Base-by-base conservation (phyloP, 2,888 invertebrate genomes). In the Heliconius ethilla region DNA sequence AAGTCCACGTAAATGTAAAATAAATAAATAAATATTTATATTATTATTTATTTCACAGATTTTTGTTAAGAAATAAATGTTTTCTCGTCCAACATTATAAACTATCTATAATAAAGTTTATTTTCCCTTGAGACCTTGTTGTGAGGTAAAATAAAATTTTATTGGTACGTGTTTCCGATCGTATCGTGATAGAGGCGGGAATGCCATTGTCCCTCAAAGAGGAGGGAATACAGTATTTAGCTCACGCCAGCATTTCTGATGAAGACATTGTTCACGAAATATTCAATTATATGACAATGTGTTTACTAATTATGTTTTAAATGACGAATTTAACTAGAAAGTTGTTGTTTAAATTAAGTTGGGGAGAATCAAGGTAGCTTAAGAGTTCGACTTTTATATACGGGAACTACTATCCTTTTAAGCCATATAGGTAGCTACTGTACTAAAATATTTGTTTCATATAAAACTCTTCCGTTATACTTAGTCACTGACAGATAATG, bases 201-300 rank as follows among this genome's bases (percentile, higher is more conserved):
- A 87, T 87, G 84, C 83, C 81, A 87, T 87, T 87, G 87, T 87
- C 85, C 82, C 77, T 80, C 84, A 87, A 86, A 87, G 86, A 86
- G 86, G 85, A 83, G 84, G 85, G 85, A 84, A 83, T 78, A 79
- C 76, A 76, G 78, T 82, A 76, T 82, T 85, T 85, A 86, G 82
- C 84, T 86, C 87, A 88, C 88, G 88, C 83, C 80, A 82, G 82
- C 77, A 79, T 78, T 78, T 84, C 76, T 82, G 81, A 81, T 82
- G 81, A 82, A 82, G 81, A 80, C 76, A 80, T 70, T 78, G 67
- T 40, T 73, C 59, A 66, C 66, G 73, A 77, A 74, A 76, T 62
- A 66, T 75, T 66, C 66, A 75, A 66, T 75, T 75, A 66, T 51
- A 29, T 9, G 25, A 33, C 40, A 45, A 55, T 67, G 55, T 45